Base-by-base conservation (phyloP, 2,797 vertebrate species). In the Phoxinus dragarum region DNA sequence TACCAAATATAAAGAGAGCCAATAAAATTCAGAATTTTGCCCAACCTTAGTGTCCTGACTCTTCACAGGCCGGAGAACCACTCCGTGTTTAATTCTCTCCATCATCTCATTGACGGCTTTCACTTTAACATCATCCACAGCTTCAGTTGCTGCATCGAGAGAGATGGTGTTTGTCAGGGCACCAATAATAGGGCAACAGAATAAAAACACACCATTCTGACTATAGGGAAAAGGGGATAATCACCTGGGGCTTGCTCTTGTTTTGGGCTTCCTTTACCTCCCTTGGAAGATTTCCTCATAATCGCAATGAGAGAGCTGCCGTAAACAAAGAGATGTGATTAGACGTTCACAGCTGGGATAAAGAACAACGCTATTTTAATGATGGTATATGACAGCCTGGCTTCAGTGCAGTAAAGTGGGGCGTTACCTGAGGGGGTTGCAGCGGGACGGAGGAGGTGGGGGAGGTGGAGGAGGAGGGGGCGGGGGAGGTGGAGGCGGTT, bases 91-190 rank as follows among this genome's bases (percentile, higher is more conserved):
- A 90, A 96, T 96, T 77, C 96, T 91, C 90, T 96, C 96, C 96
- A 96, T 96, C 96, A 96, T 96, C 92, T 96, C 96, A 61, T 96
- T 96, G 81, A 96, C 95, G 0, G 96, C 96, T 90, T 96, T 96
- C 84, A 94, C 93, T 89, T 96, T 96, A 82, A 96, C 95, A 2
- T 96, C 94, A 5, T 95, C 92, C 59, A 80, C 89, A 0, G 91
- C 94, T 78, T 93, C 94, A 12, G 82, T 89, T 5, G 84, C 94
- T 94, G 80, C 56, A 64, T 38, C n/a, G 2, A 77, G 47, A n/a
- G 34, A 66, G 38, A 49, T 21, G n/a, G 34, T 6, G 59, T 66
- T 14, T 40, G 52, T 77, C 38, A 61, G 6, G 36, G 16, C 6
- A 12, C 7, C 8, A 47, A 71, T 49, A 34, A 69, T 16, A 84